Conservation (phyloP, 92 coral and sea anemone genomes). For the Palythoa heliodiscus region DNA sequence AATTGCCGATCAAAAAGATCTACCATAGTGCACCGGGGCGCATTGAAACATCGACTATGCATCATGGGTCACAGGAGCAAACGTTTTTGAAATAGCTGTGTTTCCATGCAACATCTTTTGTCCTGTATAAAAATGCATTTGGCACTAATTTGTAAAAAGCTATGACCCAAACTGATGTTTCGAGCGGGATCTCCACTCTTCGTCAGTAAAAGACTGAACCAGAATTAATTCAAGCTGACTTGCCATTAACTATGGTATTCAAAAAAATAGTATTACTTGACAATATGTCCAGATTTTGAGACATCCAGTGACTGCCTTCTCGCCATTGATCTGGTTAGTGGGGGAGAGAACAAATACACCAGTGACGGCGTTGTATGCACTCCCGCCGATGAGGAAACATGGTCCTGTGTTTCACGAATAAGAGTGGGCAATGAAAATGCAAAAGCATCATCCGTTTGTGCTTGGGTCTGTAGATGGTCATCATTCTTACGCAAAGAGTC, state of each 20-base stretch:
- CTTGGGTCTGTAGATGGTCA: neutral
- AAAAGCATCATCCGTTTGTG: conserved; percentile 44
- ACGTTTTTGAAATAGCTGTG: no score
- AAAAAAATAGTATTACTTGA: neutral
- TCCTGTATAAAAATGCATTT: neutral
- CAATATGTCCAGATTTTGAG: conserved; percentile 32
- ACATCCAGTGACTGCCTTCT: conserved; percentile 71
- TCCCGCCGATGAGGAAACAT: conserved; percentile 5
- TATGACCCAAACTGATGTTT: no score
- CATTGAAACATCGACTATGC: no score
- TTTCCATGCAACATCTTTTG: no score
- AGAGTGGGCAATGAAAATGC: conserved; percentile 75
- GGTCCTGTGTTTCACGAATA: conserved; percentile 54
- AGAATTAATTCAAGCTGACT: neutral
- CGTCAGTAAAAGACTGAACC: neutral
- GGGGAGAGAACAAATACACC: conserved; percentile 88
- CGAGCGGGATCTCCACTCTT: no score
- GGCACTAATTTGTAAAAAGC: no score
- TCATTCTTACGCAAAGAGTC: neutral
- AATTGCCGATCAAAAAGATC: no score
- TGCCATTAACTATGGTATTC: neutral
- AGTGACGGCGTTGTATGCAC: conserved; percentile 59
- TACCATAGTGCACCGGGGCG: no score
- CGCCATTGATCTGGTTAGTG: conserved; percentile 85
- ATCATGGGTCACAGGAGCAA: no score